phyloP scores from a whole-genome alignment of 2,888 invertebrate species.

The Scaptomyza parva region DNA sequence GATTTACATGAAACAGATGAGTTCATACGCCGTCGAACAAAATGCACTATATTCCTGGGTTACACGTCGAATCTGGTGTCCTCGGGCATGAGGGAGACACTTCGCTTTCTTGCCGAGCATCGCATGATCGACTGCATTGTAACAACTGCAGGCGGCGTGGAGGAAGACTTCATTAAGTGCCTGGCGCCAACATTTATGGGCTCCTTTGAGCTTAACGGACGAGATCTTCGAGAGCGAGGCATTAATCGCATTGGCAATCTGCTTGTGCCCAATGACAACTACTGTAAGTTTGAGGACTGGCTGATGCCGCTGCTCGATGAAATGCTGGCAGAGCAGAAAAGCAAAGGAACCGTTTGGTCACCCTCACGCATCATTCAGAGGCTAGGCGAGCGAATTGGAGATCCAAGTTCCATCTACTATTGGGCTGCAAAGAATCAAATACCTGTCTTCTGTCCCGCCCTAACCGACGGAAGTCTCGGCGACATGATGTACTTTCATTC shows the following conservation, averaged over 20 bases:
- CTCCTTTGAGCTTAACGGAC: slow-evolving; percentile 94
- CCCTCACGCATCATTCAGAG: slow-evolving; percentile 93
- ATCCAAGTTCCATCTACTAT: slow-evolving; percentile 96
- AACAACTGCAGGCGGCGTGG: slow-evolving; percentile 98
- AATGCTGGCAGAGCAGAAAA: slow-evolving; percentile 94
- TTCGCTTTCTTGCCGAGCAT: slow-evolving; percentile 94
- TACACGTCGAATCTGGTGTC: slow-evolving; percentile 99
- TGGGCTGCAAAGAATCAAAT: slow-evolving; percentile 99
- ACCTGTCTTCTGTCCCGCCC: slow-evolving; percentile 98
- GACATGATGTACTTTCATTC: slow-evolving; percentile 99
- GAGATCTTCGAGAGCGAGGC: slow-evolving; percentile 91
- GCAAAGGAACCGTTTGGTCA: slow-evolving; percentile 92
- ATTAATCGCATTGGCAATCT: slow-evolving; percentile 95
- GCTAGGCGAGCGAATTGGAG: slow-evolving; percentile 95
- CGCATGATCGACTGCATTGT: slow-evolving; percentile 98
- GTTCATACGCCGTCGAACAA: slow-evolving; percentile 90
- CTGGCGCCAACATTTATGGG: slow-evolving; percentile 97
- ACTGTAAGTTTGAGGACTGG: slow-evolving; percentile 99
- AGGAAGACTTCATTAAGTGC: slow-evolving; percentile 99
- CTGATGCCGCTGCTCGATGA: slow-evolving; percentile 94
- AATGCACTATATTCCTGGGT: slow-evolving; percentile 98
- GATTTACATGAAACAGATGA: slow-evolving; percentile 91
- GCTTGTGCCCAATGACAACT: slow-evolving; percentile 98
- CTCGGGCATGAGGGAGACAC: slow-evolving; percentile 95
- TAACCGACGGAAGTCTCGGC: slow-evolving; percentile 98